A percentile compares a stretch with the other conserved stretches of the same genome.
Conservation (phyloP, 2,888 invertebrate species). For the Agrotis clavis region DNA sequence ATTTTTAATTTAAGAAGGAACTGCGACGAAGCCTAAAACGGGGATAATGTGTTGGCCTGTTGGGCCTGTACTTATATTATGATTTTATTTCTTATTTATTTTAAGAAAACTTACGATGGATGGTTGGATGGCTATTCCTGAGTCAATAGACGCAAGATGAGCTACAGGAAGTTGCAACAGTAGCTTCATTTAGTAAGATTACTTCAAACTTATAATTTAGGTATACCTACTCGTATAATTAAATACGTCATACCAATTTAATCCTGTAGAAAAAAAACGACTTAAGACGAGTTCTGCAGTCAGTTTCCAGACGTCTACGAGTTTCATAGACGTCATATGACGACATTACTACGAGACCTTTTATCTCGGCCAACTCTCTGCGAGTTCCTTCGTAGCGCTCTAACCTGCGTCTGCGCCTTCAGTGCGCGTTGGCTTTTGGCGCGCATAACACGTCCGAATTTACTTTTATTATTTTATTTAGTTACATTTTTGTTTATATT, state of each 20-base stretch:
- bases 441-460: slow-evolving; percentile 56
- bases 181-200: slow-evolving; percentile 11
- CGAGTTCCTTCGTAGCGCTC: slow-evolving; percentile 42
- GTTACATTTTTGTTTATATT: slow-evolving; percentile 31
- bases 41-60: no score
- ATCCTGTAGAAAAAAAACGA: slow-evolving; percentile 4
- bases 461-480: slow-evolving; percentile 35
- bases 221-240: no score
- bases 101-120: no score
- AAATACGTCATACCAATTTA: slow-evolving; percentile 18
- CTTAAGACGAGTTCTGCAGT: background rate
- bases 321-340: slow-evolving; percentile 44
- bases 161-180: slow-evolving; percentile 20
- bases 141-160: background rate
- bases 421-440: slow-evolving; percentile 62
- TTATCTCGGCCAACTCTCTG: slow-evolving; percentile 47
- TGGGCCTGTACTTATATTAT: no score
- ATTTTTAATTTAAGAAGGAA: no score
- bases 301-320: slow-evolving; percentile 15
- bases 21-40: no score
- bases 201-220: slow-evolving; percentile 27
- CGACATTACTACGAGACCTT: slow-evolving; percentile 48
- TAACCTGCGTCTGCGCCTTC: slow-evolving; percentile 54
- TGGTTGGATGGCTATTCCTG: no score
- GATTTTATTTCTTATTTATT: no score